A percentile compares a stretch with the other conserved stretches of the same genome.
Conservation (phyloP, 2,888 invertebrate genomes). For the Rhingia rostrata region DNA sequence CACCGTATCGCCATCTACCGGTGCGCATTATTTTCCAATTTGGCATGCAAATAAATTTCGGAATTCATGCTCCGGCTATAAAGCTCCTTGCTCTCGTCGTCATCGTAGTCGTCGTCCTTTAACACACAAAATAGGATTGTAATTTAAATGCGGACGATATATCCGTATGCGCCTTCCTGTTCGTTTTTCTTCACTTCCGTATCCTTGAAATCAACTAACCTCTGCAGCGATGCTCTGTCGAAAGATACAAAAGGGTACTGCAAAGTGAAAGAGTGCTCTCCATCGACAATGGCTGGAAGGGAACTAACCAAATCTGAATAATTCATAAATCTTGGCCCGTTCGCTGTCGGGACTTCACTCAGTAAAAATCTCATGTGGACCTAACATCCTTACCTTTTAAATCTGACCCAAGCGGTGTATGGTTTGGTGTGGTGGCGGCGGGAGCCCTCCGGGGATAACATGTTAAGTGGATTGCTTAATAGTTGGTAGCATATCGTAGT, state of each 20-base stretch:
- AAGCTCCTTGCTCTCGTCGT: constrained; percentile 19
- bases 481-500: constrained; percentile 48
- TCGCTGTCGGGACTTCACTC: constrained; percentile 32
- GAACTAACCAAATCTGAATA: constrained; percentile 57
- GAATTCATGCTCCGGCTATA: constrained; percentile 62
- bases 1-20: constrained; percentile 61
- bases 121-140: constrained; percentile 67
- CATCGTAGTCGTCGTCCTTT: constrained; percentile 17
- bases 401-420: constrained; percentile 1
- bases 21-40: constrained; percentile 71
- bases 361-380: constrained; percentile 51
- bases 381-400: constrained; percentile 41
- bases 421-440: not conserved
- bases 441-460: constrained; percentile 29
- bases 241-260: not conserved
- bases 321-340: constrained; percentile 66
- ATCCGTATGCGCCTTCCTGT: constrained; percentile 56
- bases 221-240: not conserved
- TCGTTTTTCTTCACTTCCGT: constrained; percentile 59
- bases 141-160: constrained; percentile 67
- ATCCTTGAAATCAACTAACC: constrained; percentile 55
- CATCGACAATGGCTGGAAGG: constrained; percentile 8
- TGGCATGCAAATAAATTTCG: constrained; percentile 73
- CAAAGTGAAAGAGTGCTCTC: not conserved
- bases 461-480: constrained; percentile 67